These are phyloP conservation scores for Dasypogon diadema DNA, from an alignment of 2,888 invertebrate species.

Conservation along the genomic window DNA sequence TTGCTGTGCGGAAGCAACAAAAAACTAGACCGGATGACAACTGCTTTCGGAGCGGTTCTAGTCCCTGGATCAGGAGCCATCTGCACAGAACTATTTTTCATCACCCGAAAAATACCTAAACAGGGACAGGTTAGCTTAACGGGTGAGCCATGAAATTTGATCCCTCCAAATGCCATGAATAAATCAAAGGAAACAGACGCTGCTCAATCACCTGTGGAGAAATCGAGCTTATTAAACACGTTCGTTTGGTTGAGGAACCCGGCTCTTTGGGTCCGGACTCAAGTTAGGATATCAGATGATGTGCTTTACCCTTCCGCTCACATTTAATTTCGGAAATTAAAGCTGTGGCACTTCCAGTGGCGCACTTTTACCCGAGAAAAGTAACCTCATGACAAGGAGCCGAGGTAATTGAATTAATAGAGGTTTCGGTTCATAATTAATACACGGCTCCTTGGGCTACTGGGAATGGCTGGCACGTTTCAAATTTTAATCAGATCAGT, in stretches of 20 bases:
- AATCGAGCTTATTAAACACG: conserved; percentile 34
- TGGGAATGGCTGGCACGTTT: conserved; percentile 19
- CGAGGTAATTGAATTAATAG: conserved; percentile 41
- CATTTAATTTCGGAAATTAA: conserved; percentile 34
- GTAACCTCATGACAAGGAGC: conserved; percentile 15
- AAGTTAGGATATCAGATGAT: neutral
- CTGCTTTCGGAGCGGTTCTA: neutral
- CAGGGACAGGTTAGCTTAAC: neutral
- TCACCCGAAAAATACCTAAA: neutral
- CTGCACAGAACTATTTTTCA: neutral
- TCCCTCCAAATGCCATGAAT: neutral
- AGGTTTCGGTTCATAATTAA: conserved; percentile 42
- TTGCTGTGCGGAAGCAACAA: conserved; percentile 2
- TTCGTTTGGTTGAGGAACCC: neutral
- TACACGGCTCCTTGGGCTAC: conserved; percentile 1
- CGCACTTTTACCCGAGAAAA: neutral
- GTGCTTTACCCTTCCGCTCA: neutral
- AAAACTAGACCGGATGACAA: conserved; percentile 16
- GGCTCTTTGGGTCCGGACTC: neutral
- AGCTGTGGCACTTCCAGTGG: neutral
- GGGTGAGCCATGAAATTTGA: conserved; percentile 23
- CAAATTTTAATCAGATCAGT: conserved; percentile 53
- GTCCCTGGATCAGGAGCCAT: neutral
- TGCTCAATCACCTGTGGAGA: conserved; percentile 42
- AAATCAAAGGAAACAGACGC: conserved; percentile 18